These are phyloP conservation scores for Troilus luridus DNA, from an alignment of 2,888 invertebrate species.

Conservation along the genomic window DNA sequence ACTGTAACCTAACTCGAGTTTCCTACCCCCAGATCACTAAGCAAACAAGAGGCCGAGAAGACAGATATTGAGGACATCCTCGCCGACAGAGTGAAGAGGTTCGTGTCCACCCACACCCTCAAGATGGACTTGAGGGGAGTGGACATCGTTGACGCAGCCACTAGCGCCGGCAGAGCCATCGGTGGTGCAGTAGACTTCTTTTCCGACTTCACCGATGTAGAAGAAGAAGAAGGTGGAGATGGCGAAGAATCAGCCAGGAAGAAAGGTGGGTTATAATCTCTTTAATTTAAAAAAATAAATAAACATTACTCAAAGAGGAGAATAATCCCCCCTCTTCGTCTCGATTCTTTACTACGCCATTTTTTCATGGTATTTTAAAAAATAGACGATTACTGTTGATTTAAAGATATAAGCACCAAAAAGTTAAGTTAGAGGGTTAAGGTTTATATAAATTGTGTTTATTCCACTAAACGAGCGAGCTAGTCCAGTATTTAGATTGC, in stretches of 20 bases:
- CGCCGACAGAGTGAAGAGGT: slow-evolving; percentile 79
- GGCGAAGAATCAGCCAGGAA: slow-evolving; percentile 81
- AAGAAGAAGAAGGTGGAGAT: slow-evolving; percentile 67
- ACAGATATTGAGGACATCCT: slow-evolving; percentile 75
- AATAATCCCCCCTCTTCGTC: too few species aligned
- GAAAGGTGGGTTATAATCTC: too few species aligned
- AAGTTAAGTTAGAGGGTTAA: too few species aligned
- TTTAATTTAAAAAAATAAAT: too few species aligned
- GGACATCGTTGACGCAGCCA: slow-evolving; percentile 85
- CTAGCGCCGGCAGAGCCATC: slow-evolving; percentile 84
- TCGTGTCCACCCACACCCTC: slow-evolving; percentile 84
- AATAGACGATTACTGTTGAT: too few species aligned
- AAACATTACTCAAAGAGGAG: too few species aligned
- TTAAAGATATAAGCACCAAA: too few species aligned
- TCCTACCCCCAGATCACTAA: slow-evolving; percentile 61
- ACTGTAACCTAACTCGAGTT: background rate
- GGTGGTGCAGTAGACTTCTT: slow-evolving; percentile 77
- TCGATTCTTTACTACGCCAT: too few species aligned
- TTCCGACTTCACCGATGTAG: slow-evolving; percentile 75
- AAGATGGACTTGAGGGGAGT: slow-evolving; percentile 88
- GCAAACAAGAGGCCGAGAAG: slow-evolving; percentile 69
- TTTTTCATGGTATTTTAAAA: too few species aligned
- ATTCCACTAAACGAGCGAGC: too few species aligned
- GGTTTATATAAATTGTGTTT: too few species aligned
- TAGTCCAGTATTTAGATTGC: too few species aligned